Conservation (phyloP, 2,113 vertebrate genomes). For the Trochalopteron elliotii region DNA sequence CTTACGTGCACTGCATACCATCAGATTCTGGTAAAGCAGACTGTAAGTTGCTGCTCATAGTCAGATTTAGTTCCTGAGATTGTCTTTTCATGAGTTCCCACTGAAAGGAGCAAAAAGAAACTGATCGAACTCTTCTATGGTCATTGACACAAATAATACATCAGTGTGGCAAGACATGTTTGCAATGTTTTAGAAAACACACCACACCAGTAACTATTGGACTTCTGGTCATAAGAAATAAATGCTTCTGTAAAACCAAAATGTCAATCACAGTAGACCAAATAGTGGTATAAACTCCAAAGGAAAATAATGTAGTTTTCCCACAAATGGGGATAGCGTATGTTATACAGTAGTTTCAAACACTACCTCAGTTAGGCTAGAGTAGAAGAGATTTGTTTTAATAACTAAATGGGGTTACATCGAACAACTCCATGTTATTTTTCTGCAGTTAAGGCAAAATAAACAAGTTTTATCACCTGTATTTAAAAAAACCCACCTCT, state of each 20-base stretch:
- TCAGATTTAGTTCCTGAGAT: constrained; percentile 21
- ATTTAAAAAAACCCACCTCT: constrained; percentile 35
- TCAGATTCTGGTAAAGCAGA: constrained; percentile 36
- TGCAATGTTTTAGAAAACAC: constrained; percentile 46
- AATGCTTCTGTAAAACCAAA: constrained; percentile 72
- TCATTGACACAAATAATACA: neutral
- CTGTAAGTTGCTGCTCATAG: constrained; percentile 43
- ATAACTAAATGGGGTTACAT: constrained; percentile 50
- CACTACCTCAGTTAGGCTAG: constrained; percentile 80
- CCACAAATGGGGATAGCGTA: constrained; percentile 62
- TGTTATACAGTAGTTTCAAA: constrained; percentile 73
- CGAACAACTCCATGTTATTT: constrained; percentile 45
- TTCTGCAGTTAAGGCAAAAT: constrained; percentile 58
- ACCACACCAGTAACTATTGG: constrained; percentile 38
- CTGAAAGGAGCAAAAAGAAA: constrained; percentile 22
- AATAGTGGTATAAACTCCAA: constrained; percentile 77
- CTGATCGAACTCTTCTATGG: neutral
- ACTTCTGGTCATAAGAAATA: constrained; percentile 39
- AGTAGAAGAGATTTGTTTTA: constrained; percentile 71
- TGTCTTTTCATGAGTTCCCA: constrained; percentile 22
- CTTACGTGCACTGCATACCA: constrained; percentile 48
- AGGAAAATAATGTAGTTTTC: constrained; percentile 71
- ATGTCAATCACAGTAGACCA: constrained; percentile 72
- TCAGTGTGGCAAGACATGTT: constrained; percentile 19
- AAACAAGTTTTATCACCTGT: constrained; percentile 46